Conservation (phyloP, 2,113 vertebrate genomes). For the Lycaon pictus region DNA sequence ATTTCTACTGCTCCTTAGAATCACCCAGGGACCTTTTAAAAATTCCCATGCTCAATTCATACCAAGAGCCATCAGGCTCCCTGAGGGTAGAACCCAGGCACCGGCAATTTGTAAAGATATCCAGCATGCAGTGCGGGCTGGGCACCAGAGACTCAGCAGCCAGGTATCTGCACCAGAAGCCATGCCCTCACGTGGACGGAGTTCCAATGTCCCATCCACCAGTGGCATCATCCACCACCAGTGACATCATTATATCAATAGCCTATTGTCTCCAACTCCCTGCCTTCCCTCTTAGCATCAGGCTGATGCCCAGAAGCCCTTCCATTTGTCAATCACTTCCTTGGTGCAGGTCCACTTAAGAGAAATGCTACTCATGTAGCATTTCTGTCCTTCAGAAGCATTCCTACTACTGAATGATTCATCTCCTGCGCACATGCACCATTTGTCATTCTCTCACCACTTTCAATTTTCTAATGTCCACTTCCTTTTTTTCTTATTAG, state of each 20-base stretch:
- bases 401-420: neutral
- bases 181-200: neutral
- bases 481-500: neutral
- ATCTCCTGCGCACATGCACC: neutral
- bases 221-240: neutral
- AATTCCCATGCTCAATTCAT: neutral
- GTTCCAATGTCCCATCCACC: neutral
- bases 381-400: neutral
- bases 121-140: accelerated
- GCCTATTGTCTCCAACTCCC: neutral
- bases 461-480: neutral
- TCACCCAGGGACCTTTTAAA: neutral
- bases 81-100: neutral
- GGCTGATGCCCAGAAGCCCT: neutral
- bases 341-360: neutral
- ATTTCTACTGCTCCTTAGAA: neutral
- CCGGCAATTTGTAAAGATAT: neutral
- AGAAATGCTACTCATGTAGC: neutral
- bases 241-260: neutral
- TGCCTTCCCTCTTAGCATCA: neutral
- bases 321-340: neutral
- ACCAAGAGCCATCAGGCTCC: neutral
- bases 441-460: neutral
- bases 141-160: neutral
- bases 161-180: accelerated